Conservation (phyloP, 2,888 invertebrate species). For the Nomada flava region DNA sequence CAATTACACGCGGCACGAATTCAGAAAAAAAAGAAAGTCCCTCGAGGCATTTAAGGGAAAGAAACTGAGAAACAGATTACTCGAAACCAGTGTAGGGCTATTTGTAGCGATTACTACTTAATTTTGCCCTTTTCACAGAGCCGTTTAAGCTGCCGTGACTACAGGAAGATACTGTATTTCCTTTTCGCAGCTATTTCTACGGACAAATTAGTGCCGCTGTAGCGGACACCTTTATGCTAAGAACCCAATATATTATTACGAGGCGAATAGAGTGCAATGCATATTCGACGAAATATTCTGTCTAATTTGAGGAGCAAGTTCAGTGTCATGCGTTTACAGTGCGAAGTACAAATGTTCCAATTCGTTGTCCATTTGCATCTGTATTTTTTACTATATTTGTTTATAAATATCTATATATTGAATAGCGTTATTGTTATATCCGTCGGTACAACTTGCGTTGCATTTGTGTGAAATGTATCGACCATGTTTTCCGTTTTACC, state of each 20-base stretch:
- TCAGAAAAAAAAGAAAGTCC: neutral
- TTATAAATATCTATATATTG: no score
- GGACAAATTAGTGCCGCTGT: neutral
- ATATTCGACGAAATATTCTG: neutral
- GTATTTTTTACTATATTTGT: neutral
- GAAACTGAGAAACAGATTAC: slow-evolving; percentile 32
- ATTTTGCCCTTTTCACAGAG: slow-evolving; percentile 15
- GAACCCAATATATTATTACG: neutral
- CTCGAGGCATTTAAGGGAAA: slow-evolving; percentile 28
- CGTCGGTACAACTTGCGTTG: neutral
- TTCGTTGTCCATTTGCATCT: neutral
- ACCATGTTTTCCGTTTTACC: slow-evolving; percentile 39
- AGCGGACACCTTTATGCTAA: neutral
- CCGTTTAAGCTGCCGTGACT: slow-evolving; percentile 25
- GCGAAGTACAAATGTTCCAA: neutral
- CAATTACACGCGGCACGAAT: neutral
- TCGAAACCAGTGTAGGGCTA: slow-evolving; percentile 33
- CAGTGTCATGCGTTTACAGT: neutral
- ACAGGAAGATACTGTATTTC: slow-evolving; percentile 18
- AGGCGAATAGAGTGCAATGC: neutral
- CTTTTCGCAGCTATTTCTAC: neutral
- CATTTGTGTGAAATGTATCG: neutral
- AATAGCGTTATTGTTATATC: neutral
- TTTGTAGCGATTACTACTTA: slow-evolving; percentile 47
- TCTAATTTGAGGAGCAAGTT: neutral